These are phyloP conservation scores for Phaethon lepturus DNA, from an alignment of 2,113 vertebrate genomes.

Conservation along the genomic window DNA sequence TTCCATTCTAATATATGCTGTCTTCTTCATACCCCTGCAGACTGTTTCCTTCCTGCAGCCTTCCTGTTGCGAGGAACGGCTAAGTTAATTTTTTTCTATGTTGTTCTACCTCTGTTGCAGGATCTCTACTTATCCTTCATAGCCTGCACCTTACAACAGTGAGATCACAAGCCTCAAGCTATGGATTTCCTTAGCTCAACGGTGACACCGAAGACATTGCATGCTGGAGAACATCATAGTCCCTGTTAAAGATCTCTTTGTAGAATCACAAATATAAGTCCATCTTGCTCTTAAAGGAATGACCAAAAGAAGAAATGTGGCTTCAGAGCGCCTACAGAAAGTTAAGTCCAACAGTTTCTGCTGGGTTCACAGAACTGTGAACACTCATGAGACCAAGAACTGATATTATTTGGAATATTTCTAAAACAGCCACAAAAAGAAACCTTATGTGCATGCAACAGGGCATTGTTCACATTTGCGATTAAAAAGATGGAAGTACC, in stretches of 20 bases:
- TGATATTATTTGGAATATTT: neutral
- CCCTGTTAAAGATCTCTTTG: neutral
- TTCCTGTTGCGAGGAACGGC: neutral
- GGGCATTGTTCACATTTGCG: neutral
- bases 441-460: neutral
- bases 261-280: neutral
- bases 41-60: neutral
- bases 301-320: neutral
- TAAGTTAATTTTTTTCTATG: neutral
- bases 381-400: neutral
- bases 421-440: neutral
- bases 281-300: neutral
- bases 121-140: neutral
- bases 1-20: neutral
- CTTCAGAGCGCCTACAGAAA: neutral
- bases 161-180: neutral
- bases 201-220: neutral
- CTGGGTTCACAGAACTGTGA: neutral
- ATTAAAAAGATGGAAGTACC: neutral
- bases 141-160: neutral
- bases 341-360: neutral
- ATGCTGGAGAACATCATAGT: neutral
- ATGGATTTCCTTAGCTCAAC: neutral
- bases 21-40: neutral
- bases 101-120: neutral